Percentiles rank a stretch among this genome's conserved stretches.
Evolutionary conservation across 2,113 vertebrate genomes (phyloP).

Genomic region (Cyrtonyx montezumae): DNA sequence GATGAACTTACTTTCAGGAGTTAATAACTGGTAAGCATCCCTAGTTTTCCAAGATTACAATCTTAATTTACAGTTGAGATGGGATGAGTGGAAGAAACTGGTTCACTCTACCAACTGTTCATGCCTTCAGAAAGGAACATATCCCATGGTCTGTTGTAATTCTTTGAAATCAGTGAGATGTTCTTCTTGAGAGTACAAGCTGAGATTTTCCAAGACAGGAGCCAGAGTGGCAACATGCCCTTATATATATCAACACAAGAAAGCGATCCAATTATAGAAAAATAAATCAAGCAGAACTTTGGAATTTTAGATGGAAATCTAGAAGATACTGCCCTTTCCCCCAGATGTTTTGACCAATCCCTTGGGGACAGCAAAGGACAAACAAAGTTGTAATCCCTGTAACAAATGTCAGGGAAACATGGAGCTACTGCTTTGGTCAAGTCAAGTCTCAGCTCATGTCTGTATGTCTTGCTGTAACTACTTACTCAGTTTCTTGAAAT

Average conservation of each 20-base stretch:
- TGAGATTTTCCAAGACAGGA: constrained; percentile 56
- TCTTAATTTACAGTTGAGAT: not conserved
- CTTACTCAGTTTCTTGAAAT: not conserved
- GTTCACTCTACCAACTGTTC: not conserved
- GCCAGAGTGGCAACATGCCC: constrained; percentile 46
- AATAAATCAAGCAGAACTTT: constrained; percentile 11
- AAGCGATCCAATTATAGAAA: constrained; percentile 3
- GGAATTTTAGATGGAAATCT: constrained; percentile 11
- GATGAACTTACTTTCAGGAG: not conserved
- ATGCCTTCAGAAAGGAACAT: not conserved
- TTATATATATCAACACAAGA: constrained; percentile 20
- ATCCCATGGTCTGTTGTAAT: not conserved
- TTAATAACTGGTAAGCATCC: not conserved
- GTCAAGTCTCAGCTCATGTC: not conserved
- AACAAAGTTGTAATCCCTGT: not conserved
- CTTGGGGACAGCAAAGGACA: not conserved
- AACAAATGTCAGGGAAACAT: not conserved
- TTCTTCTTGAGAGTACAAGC: constrained; percentile 1
- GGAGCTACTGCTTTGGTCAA: not conserved
- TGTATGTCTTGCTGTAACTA: not conserved
- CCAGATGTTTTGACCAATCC: not conserved
- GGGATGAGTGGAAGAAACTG: not conserved
- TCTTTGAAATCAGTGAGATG: constrained; percentile 5
- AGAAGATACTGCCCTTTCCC: not conserved
- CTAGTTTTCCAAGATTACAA: not conserved